Conservation (phyloP, 2,888 invertebrate genomes). For the Tortrix viridana region DNA sequence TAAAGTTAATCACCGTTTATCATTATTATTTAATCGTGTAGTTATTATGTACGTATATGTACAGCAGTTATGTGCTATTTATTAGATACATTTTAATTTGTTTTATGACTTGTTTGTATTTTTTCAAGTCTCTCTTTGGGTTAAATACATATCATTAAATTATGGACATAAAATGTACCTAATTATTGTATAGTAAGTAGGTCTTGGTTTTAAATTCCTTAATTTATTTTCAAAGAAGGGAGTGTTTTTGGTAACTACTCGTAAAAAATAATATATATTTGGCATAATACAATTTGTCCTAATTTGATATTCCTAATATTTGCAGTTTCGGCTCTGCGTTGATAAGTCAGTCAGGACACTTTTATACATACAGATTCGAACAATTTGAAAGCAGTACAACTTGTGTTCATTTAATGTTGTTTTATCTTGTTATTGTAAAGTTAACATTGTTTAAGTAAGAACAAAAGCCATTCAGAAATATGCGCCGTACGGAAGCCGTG, state of each 20-base stretch:
- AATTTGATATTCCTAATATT: no score
- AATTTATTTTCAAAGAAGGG: no score
- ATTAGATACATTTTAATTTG: constrained; percentile 8
- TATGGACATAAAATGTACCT: neutral
- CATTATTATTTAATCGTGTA: constrained; percentile 13
- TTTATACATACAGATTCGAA: no score
- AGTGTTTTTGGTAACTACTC: no score
- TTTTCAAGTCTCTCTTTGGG: neutral
- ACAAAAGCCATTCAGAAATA: constrained; percentile 80
- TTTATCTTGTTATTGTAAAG: constrained; percentile 46
- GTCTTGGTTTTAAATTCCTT: no score
- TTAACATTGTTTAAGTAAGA: constrained; percentile 71
- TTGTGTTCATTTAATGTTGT: constrained; percentile 37
- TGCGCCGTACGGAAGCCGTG: constrained; percentile 68
- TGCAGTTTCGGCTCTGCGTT: no score
- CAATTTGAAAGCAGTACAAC: no score
- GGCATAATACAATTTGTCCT: no score
- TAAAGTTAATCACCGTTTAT: constrained; percentile 33
- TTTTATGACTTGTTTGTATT: neutral
- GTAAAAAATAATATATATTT: no score
- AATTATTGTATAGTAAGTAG: no score
- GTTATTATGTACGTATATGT: constrained; percentile 11
- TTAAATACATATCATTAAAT: neutral
- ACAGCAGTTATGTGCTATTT: constrained; percentile 21
- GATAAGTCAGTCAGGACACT: no score